Percentiles rank a stretch among this genome's conserved stretches.
phyloP scores from a whole-genome alignment of 64 coral and sea anemone genomes.

The Stichodactyla mertensii region DNA sequence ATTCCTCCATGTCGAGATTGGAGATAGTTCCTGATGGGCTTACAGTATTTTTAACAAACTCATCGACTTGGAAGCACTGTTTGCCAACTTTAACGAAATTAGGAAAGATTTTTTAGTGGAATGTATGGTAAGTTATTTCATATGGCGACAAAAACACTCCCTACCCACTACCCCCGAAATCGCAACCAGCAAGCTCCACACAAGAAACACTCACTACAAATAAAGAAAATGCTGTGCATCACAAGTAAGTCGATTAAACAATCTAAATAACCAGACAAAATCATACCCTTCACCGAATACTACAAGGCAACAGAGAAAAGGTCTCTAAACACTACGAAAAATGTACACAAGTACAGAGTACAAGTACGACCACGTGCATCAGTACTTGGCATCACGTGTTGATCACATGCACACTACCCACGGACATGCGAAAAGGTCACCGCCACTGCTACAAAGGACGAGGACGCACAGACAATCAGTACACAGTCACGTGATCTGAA shows the following conservation, averaged over 20 bases:
- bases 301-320: neutral
- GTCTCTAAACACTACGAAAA: constrained; percentile 13
- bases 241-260: neutral
- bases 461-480: constrained; percentile 42
- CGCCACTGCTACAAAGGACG: constrained; percentile 42
- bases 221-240: neutral
- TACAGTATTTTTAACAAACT: neutral
- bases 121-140: neutral
- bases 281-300: neutral
- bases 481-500: constrained; percentile 36
- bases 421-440: constrained; percentile 38
- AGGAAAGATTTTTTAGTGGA: neutral
- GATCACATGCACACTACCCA: constrained; percentile 33
- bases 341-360: constrained; percentile 15
- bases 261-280: neutral
- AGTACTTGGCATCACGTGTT: constrained; percentile 34
- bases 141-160: neutral
- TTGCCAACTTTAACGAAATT: neutral
- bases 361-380: constrained; percentile 15
- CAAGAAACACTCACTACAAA: constrained; percentile 9
- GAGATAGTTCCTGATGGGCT: neutral
- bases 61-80: neutral
- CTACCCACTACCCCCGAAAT: neutral
- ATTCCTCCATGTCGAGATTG: neutral
- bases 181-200: neutral